Conservation (phyloP, 2,113 vertebrate genomes). For the Puntigrus tetrazona region DNA sequence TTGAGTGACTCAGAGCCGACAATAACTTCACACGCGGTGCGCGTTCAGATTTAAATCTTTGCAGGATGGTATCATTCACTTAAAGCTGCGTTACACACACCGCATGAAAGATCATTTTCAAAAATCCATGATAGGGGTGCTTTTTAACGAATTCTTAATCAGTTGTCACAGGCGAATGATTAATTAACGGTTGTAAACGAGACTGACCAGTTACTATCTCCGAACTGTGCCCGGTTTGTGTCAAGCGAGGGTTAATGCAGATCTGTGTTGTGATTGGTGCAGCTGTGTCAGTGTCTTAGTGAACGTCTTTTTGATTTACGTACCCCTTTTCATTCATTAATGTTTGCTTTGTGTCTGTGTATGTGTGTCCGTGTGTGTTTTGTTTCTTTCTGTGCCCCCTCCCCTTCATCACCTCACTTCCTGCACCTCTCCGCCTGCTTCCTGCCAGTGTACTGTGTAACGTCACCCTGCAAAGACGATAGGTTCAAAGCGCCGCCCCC, state of each 20-base stretch:
- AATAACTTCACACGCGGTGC: too few species aligned
- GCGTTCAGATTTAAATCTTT: too few species aligned
- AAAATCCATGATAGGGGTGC: too few species aligned
- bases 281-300: conserved; percentile 72
- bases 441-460: conserved; percentile 96
- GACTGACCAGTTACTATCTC: too few species aligned
- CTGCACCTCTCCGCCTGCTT: conserved; percentile 9
- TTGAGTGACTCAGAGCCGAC: too few species aligned
- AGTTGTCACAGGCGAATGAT: too few species aligned
- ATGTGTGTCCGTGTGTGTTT: conserved; percentile 52
- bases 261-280: conserved; percentile 70
- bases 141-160: too few species aligned
- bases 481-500: conserved; percentile 95
- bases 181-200: too few species aligned
- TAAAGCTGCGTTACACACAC: too few species aligned
- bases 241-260: conserved; percentile 43
- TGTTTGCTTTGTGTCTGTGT: conserved; percentile 57
- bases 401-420: conserved; percentile 71
- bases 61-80: too few species aligned
- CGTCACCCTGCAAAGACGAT: conserved; percentile 93
- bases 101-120: too few species aligned
- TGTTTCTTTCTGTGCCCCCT: conserved; percentile 32
- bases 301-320: conserved; percentile 79
- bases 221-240: not conserved
- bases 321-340: conserved; percentile 68